Evolutionary conservation across 2,797 vertebrate species (phyloP).

Genomic region (Galago senegalensis): DNA sequence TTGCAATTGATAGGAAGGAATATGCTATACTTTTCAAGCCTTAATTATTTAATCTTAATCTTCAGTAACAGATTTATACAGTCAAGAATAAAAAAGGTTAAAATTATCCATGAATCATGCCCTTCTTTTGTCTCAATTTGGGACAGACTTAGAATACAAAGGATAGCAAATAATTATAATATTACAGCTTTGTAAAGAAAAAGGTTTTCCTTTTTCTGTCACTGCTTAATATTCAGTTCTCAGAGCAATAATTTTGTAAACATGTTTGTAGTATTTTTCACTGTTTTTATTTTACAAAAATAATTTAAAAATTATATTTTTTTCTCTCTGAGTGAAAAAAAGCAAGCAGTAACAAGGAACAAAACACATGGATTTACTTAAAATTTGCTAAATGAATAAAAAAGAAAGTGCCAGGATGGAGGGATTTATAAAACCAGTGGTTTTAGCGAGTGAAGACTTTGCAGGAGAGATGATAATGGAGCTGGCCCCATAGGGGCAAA

Average conservation of each 20-base stretch:
- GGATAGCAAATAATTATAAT: conserved; percentile 13
- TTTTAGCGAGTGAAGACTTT: not conserved
- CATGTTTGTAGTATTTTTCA: too few relatives aligned
- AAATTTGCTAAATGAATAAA: conserved; percentile 59
- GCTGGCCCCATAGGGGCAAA: not conserved
- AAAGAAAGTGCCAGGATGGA: not conserved
- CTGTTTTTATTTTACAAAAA: too few relatives aligned
- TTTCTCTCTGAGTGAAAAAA: too few relatives aligned
- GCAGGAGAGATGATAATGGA: not conserved
- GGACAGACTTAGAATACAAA: not conserved
- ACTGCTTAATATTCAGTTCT: not conserved
- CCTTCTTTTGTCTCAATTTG: conserved; percentile 31
- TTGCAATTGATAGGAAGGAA: not conserved
- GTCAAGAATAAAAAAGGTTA: conserved; percentile 34
- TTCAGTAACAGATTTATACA: not conserved
- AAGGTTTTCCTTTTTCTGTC: conserved; percentile 9
- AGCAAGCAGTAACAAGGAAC: too few relatives aligned
- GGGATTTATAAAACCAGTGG: not conserved
- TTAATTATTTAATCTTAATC: conserved; percentile 46
- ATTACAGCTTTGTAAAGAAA: conserved; percentile 18
- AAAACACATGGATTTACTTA: not conserved
- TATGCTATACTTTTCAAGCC: not conserved
- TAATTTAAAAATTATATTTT: too few relatives aligned
- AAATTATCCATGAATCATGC: not conserved
- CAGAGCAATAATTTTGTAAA: not conserved